Evolutionary conservation across 2,888 invertebrate species (phyloP).

Genomic region (Ceraclea dissimilis): DNA sequence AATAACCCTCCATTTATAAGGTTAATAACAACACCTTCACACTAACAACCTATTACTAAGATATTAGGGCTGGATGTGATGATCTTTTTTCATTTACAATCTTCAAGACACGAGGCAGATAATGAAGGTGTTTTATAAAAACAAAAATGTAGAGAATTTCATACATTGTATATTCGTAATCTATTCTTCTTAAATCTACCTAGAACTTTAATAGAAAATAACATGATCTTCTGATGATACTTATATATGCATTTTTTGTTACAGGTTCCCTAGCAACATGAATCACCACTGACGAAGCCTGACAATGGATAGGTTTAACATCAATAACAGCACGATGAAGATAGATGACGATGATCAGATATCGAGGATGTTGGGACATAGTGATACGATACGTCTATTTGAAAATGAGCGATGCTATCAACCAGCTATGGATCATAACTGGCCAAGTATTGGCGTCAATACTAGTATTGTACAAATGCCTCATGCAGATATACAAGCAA

Average conservation of each 20-base stretch:
- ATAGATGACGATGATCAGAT: conserved; percentile 6
- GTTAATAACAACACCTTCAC: background rate
- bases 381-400: conserved; percentile 5
- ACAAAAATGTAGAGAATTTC: too few relatives aligned
- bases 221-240: background rate
- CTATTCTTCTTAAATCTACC: too few relatives aligned
- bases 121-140: background rate
- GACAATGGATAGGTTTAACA: background rate
- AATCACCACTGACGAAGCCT: background rate
- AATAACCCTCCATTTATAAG: conserved; percentile 1
- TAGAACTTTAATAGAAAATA: too few relatives aligned
- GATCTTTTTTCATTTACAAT: background rate
- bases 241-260: background rate
- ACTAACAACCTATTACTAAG: background rate
- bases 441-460: background rate
- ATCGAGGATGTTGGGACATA: conserved; percentile 16
- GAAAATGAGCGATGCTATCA: background rate
- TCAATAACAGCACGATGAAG: background rate
- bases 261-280: background rate
- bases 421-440: background rate
- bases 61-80: background rate
- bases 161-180: too few relatives aligned
- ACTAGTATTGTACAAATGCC: background rate
- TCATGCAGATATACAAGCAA: background rate
- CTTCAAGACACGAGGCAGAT: background rate